phyloP scores from a whole-genome alignment of 2,113 vertebrate species.

The Xenopus laevis region DNA sequence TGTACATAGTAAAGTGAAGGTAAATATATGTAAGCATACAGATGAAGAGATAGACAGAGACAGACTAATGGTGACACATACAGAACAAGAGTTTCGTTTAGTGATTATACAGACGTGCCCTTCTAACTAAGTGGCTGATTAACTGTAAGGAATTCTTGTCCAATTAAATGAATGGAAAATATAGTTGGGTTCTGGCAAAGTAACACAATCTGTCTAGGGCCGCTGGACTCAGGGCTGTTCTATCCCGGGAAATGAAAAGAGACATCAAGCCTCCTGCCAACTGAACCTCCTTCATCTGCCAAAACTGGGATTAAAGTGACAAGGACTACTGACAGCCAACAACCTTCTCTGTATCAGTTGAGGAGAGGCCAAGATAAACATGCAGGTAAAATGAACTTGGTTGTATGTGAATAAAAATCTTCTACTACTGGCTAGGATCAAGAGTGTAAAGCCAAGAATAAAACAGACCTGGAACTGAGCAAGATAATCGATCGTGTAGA shows the following conservation, averaged over 20 bases:
- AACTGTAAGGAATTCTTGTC: conserved; percentile 6
- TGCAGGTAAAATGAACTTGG: conserved; percentile 13
- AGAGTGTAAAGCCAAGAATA: not conserved
- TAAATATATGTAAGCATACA: too few species aligned
- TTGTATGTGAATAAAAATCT: not conserved
- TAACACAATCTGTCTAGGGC: not conserved
- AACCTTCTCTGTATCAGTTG: conserved; percentile 20
- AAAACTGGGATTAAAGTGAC: conserved; percentile 33
- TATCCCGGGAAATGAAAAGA: conserved; percentile 20
- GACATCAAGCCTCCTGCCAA: conserved; percentile 22
- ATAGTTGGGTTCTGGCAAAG: conserved; percentile 9
- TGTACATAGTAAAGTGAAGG: too few species aligned
- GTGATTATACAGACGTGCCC: not conserved
- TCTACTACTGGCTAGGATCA: not conserved
- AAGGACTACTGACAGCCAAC: conserved; percentile 33
- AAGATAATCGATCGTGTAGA: too few species aligned
- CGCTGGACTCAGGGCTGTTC: not conserved
- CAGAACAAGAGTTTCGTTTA: not conserved
- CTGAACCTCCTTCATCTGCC: conserved; percentile 1
- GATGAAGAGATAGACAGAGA: too few species aligned
- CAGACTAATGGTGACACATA: too few species aligned
- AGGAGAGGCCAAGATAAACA: conserved; percentile 30
- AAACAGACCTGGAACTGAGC: too few species aligned
- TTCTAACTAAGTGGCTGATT: not conserved
- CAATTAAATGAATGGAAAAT: conserved; percentile 29